Evolutionary conservation across 2,888 invertebrate genomes (phyloP).

Genomic region (Brachyopa scutellaris): DNA sequence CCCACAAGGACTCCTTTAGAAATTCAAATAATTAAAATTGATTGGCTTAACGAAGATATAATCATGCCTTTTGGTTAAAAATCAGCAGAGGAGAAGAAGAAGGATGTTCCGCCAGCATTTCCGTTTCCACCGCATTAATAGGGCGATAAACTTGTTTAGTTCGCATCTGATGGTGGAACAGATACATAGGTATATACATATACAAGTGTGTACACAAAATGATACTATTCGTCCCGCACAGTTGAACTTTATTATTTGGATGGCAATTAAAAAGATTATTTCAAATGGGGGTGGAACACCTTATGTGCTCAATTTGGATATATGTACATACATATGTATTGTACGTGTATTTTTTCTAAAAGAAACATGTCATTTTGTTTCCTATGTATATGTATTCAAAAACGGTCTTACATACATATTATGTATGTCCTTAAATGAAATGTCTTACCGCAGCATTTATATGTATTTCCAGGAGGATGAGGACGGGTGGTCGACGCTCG

Average conservation of each 20-base stretch:
- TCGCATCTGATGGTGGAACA: slow-evolving; percentile 43
- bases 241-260: slow-evolving; percentile 33
- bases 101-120: slow-evolving; percentile 39
- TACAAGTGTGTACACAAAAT: background rate
- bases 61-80: slow-evolving; percentile 58
- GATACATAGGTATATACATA: background rate
- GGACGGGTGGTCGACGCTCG: background rate
- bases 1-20: slow-evolving; percentile 11
- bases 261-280: slow-evolving; percentile 73
- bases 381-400: too few species aligned
- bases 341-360: slow-evolving; percentile 26
- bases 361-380: too few species aligned
- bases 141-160: slow-evolving; percentile 59
- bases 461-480: background rate
- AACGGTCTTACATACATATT: too few species aligned
- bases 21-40: slow-evolving; percentile 70
- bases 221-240: slow-evolving; percentile 1
- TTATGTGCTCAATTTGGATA: slow-evolving; percentile 63
- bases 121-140: slow-evolving; percentile 27
- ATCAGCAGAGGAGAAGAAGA: slow-evolving; percentile 12
- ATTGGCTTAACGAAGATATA: slow-evolving; percentile 72
- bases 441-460: slow-evolving; percentile 41
- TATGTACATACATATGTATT: too few species aligned
- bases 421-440: too few species aligned
- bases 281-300: slow-evolving; percentile 65